phyloP scores from a whole-genome alignment of 2,888 invertebrate genomes.

The Myathropa florea region DNA sequence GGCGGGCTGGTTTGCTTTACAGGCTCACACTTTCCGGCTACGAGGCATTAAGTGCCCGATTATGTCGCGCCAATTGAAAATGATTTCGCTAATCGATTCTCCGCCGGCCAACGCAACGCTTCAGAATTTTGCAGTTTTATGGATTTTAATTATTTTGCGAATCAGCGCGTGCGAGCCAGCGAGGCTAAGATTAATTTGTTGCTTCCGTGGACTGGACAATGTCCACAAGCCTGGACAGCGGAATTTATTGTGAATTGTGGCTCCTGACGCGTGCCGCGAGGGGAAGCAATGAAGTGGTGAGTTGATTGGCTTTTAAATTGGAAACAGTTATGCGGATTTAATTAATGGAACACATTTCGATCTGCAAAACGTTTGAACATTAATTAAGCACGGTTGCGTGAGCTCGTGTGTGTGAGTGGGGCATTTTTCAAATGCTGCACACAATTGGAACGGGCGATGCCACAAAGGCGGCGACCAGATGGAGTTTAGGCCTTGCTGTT shows the following conservation, averaged over 20 bases:
- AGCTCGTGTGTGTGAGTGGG: background rate
- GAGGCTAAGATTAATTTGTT: conserved; percentile 32
- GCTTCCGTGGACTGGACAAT: background rate
- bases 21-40: background rate
- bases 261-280: background rate
- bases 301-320: conserved; percentile 25
- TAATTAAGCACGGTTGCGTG: conserved; percentile 4
- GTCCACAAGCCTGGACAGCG: background rate
- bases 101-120: background rate
- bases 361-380: conserved; percentile 26
- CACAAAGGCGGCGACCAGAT: background rate
- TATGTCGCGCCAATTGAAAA: conserved; percentile 46
- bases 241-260: conserved; percentile 24
- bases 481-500: background rate
- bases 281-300: conserved; percentile 27
- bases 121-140: background rate
- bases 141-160: conserved; percentile 30
- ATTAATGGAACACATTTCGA: conserved; percentile 39
- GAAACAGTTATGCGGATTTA: conserved; percentile 51
- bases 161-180: background rate
- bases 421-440: background rate
- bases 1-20: background rate
- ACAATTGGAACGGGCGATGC: background rate
- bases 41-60: conserved; percentile 39
- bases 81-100: conserved; percentile 52